Evolutionary conservation across 1,140 invertebrate genomes (phyloP).

Genomic region (Pogonomyrmex californicus): DNA sequence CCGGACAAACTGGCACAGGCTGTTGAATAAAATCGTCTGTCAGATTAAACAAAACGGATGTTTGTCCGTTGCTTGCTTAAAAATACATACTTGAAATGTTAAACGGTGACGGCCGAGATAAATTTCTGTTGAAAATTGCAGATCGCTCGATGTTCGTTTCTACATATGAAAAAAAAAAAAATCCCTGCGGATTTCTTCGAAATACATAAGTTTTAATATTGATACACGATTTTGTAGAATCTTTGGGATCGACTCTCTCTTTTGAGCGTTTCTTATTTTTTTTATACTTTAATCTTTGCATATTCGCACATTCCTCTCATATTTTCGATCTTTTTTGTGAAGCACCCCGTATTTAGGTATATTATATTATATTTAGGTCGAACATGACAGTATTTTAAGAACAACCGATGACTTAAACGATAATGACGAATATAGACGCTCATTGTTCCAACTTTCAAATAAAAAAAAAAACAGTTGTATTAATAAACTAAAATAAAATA

Average conservation of each 20-base stretch:
- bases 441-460: background rate
- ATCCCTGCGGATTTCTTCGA: background rate
- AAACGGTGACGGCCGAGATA: background rate
- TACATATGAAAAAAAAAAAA: background rate
- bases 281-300: background rate
- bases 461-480: slow-evolving; percentile 7
- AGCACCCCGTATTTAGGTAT: no score
- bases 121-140: background rate
- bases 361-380: no score
- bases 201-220: slow-evolving; percentile 14
- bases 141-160: background rate
- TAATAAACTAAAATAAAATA: background rate
- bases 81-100: slow-evolving; percentile 16
- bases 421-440: slow-evolving; percentile 20
- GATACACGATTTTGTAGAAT: background rate
- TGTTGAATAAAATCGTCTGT: slow-evolving; percentile 62
- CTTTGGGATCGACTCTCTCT: background rate
- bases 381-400: slow-evolving; percentile 51
- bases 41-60: slow-evolving; percentile 54
- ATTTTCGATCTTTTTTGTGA: slow-evolving; percentile 38
- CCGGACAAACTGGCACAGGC: slow-evolving; percentile 48
- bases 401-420: slow-evolving; percentile 31
- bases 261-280: background rate
- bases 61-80: slow-evolving; percentile 33
- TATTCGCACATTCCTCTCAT: slow-evolving; percentile 35